Base-by-base conservation (phyloP, 2,888 invertebrate genomes). In the Cephus runcator region DNA sequence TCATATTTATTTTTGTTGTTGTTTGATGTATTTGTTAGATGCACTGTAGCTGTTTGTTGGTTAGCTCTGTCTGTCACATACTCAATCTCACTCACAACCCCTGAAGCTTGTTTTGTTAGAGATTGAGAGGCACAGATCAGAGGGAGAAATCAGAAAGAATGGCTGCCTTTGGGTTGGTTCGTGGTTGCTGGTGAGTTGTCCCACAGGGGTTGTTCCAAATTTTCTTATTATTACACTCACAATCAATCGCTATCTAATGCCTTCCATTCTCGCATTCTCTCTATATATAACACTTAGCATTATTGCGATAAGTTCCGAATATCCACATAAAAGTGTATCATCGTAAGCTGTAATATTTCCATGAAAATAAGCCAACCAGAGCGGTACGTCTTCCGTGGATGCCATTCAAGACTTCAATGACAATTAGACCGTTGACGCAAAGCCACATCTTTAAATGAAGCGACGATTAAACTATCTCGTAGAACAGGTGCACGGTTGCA, bases 41-140 rank as follows among this genome's bases (percentile, higher is more conserved):
- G 91, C 91, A 91, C 91, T 91, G 91, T 91, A 91, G 91, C 91
- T 91, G 91, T 91, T 89, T 91, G 89, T 91, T 90, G 91, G 89
- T 90, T 91, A 91, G 88, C 89, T 91, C 90, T 90, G 87, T 91
- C 90, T 91, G 90, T 91, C 90, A 89, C 88, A 89, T 88, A 89
- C 89, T 90, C 89, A 87, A 86, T 88, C 91, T 91, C 91, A 85
- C 89, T 88, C 89, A 85, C 86, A 88, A 88, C 87, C 87, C 90
- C 86, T 88, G 89, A 90, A 88, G 90, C 90, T 90, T 91, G 89
- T 90, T 90, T 91, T 88, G 87, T 90, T 89, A 89, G 89, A 90
- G 91, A 91, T 89, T 91, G 88, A 90, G 90, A 85, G 77, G 84
- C 87, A 88, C 89, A 89, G 87, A 88, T 86, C 88, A 89, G 88